Evolutionary conservation across 2,113 vertebrate genomes (phyloP).

Genomic region (Ammospiza nelsoni): DNA sequence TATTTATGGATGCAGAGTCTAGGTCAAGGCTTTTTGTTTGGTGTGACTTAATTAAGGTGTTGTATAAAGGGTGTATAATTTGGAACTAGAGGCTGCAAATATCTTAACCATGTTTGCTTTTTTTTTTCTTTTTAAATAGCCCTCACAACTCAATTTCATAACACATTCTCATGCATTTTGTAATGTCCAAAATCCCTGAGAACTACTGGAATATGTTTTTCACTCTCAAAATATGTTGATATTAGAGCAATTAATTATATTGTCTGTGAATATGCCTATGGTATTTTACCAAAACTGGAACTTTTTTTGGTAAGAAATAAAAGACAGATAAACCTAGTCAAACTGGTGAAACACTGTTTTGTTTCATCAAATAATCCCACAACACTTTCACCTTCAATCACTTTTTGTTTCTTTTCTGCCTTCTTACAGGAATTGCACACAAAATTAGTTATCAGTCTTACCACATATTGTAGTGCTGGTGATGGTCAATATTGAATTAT

Average conservation of each 20-base stretch:
- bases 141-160: neutral
- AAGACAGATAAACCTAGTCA: neutral
- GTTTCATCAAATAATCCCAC: neutral
- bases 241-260: neutral
- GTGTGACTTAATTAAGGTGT: neutral
- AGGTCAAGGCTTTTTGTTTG: neutral
- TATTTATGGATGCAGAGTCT: neutral
- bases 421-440: constrained; percentile 22
- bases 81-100: neutral
- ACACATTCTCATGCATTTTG: neutral
- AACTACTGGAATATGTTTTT: neutral
- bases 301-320: neutral
- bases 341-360: neutral
- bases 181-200: neutral
- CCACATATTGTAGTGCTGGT: constrained; percentile 33
- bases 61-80: neutral
- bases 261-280: neutral
- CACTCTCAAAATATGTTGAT: neutral
- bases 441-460: constrained; percentile 60
- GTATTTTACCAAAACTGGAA: neutral
- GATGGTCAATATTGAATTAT: constrained; percentile 73
- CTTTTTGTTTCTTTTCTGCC: neutral
- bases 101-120: neutral
- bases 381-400: neutral
- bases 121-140: neutral